Percentiles rank a stretch among this genome's conserved stretches.
Evolutionary conservation across 2,113 vertebrate species (phyloP).

Genomic region (Genyomyrus donnyi): DNA sequence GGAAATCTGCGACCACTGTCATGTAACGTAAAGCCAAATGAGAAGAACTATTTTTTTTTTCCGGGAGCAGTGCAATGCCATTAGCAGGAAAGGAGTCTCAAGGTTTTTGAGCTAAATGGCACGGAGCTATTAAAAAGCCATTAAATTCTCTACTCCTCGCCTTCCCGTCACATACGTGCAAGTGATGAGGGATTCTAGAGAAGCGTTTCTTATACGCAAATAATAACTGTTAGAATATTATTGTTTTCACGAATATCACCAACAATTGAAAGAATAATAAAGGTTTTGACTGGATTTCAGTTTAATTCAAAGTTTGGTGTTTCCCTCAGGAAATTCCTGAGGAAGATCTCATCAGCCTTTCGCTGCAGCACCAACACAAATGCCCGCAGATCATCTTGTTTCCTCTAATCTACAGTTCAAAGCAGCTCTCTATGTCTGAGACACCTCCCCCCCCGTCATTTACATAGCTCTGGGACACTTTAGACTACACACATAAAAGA

Average conservation of each 20-base stretch:
- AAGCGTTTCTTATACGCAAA: neutral
- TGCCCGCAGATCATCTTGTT: slow-evolving; percentile 3
- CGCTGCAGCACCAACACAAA: neutral
- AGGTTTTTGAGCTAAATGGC: neutral
- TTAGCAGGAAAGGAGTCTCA: neutral
- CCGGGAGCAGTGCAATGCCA: neutral
- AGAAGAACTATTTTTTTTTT: neutral
- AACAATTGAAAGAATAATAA: slow-evolving; percentile 3
- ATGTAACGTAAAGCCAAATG: neutral
- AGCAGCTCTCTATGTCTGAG: neutral
- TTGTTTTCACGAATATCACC: neutral
- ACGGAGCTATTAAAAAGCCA: neutral
- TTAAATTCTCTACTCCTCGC: neutral
- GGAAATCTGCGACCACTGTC: neutral
- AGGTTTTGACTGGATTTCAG: neutral
- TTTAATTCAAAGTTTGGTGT: neutral
- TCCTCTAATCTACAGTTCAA: slow-evolving; percentile 23
- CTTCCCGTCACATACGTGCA: neutral
- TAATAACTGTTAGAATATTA: neutral
- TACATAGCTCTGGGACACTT: slow-evolving; percentile 13
- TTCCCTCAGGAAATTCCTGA: neutral
- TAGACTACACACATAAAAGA: neutral
- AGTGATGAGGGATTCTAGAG: neutral
- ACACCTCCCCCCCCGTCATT: neutral
- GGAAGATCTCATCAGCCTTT: neutral